phyloP scores from a whole-genome alignment of 2,797 vertebrate species.

The Micrastur ruficollis region DNA sequence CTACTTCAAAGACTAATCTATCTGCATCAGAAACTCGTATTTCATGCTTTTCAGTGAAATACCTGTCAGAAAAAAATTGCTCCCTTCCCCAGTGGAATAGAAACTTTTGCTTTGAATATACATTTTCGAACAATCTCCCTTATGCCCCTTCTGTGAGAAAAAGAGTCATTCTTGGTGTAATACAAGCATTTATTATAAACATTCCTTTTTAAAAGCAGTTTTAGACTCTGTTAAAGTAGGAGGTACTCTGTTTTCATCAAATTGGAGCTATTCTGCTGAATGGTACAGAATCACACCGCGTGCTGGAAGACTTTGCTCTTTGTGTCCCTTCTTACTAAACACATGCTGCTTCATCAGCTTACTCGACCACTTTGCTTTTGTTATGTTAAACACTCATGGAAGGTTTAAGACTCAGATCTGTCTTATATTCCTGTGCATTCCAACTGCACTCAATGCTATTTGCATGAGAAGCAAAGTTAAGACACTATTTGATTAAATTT shows the following conservation, averaged over 20 bases:
- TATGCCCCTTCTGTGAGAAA: not conserved
- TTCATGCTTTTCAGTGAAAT: not conserved
- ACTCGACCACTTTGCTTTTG: constrained; percentile 22
- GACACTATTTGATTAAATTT: not conserved
- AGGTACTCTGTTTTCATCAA: not conserved
- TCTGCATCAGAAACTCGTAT: not conserved
- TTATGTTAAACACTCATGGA: constrained; percentile 9
- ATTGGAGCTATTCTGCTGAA: not conserved
- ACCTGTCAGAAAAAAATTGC: not conserved
- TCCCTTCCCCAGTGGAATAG: not conserved
- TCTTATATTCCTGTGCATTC: not conserved
- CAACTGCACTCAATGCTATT: not conserved
- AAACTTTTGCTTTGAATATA: not conserved
- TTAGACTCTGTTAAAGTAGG: not conserved
- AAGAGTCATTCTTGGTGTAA: not conserved
- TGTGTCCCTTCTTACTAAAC: not conserved
- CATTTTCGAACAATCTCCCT: not conserved
- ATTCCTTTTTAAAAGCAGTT: not conserved
- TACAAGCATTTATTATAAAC: not conserved
- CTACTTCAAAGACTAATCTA: not conserved
- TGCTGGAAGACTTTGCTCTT: not conserved
- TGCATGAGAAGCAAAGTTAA: not conserved
- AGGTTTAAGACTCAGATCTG: not conserved
- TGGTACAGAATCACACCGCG: not conserved
- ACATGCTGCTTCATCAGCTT: not conserved